Evolutionary conservation across 92 coral and sea anemone genomes (phyloP).

Genomic region (Epizoanthus stellaris): DNA sequence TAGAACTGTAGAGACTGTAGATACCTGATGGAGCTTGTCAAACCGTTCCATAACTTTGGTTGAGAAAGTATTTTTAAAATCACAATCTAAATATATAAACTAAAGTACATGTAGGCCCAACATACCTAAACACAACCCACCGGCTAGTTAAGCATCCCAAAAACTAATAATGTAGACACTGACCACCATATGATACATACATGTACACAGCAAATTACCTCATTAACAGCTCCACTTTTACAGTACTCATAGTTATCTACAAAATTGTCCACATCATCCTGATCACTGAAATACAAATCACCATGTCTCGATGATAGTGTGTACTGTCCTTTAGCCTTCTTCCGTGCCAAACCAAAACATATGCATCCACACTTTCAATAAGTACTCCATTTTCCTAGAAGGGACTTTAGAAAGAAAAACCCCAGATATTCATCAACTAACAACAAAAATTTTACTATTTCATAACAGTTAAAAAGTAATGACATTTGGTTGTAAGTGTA

Average conservation of each 20-base stretch:
- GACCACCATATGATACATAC: conserved; percentile 2
- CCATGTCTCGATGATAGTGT: conserved; percentile 55
- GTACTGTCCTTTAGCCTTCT: conserved; percentile 58
- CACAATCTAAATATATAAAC: too few relatives aligned
- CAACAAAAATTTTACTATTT: neutral
- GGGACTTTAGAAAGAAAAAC: neutral
- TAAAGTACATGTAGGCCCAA: too few relatives aligned
- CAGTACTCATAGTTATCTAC: conserved; percentile 50
- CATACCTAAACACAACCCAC: too few relatives aligned
- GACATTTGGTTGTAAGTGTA: neutral
- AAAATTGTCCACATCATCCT: conserved; percentile 68
- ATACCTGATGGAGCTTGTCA: too few relatives aligned
- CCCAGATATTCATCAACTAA: neutral
- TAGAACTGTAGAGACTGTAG: too few relatives aligned
- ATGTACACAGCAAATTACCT: conserved; percentile 13
- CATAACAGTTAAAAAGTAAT: conserved; percentile 15
- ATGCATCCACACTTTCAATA: conserved; percentile 64
- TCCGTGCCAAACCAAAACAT: conserved; percentile 59
- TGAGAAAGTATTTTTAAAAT: too few relatives aligned
- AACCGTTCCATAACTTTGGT: too few relatives aligned
- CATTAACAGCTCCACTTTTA: conserved; percentile 52
- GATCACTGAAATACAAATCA: conserved; percentile 60
- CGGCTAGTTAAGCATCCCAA: too few relatives aligned
- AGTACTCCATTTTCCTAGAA: conserved; percentile 55
- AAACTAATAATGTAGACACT: too few relatives aligned